phyloP scores from a whole-genome alignment of 1,140 invertebrate genomes.

The Scaptomyza graminum region DNA sequence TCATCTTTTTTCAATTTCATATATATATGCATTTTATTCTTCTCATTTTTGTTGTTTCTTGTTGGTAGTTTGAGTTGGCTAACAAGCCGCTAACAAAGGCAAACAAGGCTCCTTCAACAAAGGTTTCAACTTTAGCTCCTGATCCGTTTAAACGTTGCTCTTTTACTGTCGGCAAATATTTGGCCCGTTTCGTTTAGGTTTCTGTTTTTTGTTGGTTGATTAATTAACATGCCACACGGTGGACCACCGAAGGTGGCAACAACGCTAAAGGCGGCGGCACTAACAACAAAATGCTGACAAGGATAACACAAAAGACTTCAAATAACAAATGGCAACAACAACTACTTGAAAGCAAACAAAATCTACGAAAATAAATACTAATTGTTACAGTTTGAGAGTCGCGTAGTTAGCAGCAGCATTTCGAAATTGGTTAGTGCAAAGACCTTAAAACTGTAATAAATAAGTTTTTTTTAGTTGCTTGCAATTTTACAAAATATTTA shows the following conservation, averaged over 20 bases:
- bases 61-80: conserved; percentile 53
- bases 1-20: conserved; percentile 61
- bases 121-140: conserved; percentile 38
- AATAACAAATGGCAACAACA: conserved; percentile 2
- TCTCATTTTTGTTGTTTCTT: conserved; percentile 21
- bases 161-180: conserved; percentile 74
- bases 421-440: too few relatives aligned
- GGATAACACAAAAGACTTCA: conserved; percentile 31
- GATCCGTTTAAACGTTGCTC: conserved; percentile 57
- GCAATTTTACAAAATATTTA: too few relatives aligned
- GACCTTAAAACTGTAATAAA: too few relatives aligned
- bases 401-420: conserved; percentile 3
- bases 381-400: conserved; percentile 19
- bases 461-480: too few relatives aligned
- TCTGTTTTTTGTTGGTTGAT: conserved; percentile 76
- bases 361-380: background rate
- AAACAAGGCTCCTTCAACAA: conserved; percentile 43
- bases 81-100: conserved; percentile 76
- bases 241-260: conserved; percentile 65
- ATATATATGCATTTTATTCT: conserved; percentile 33
- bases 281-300: conserved; percentile 42
- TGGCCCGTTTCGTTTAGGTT: conserved; percentile 47
- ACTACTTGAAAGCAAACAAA: conserved; percentile 14
- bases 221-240: conserved; percentile 72
- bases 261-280: conserved; percentile 19